Conservation (phyloP, 2,113 vertebrate genomes). For the Dasyurus viverrinus region DNA sequence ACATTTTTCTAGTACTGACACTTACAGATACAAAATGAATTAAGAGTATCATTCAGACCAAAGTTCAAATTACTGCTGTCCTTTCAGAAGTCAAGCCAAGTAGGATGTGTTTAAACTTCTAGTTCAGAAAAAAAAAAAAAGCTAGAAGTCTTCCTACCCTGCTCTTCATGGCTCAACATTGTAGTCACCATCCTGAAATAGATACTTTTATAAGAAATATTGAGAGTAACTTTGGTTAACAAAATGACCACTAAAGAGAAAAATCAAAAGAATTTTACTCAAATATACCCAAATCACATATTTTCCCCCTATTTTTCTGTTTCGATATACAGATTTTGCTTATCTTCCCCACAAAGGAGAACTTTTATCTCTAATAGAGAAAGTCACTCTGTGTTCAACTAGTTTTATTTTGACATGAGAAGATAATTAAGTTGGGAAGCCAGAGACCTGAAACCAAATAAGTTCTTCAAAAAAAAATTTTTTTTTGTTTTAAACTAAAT, state of each 20-base stretch:
- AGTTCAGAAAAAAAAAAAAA: too few species aligned
- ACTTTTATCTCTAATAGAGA: not conserved
- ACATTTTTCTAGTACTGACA: not conserved
- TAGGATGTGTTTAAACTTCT: not conserved
- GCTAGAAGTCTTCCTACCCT: not conserved
- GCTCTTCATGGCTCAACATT: not conserved
- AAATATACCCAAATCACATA: not conserved
- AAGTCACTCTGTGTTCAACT: not conserved
- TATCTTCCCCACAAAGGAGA: not conserved
- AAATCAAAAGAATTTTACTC: not conserved
- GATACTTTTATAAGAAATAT: not conserved
- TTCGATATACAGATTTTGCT: not conserved
- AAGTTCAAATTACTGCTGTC: slow-evolving; percentile 3
- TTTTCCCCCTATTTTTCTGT: not conserved
- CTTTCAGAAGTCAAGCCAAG: slow-evolving; percentile 10
- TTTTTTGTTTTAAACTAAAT: not conserved
- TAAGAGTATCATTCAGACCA: not conserved
- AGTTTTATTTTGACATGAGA: not conserved
- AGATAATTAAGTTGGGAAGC: not conserved
- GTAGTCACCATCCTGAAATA: not conserved
- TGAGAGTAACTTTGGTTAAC: not conserved
- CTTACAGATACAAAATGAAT: not conserved
- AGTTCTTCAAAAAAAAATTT: not conserved
- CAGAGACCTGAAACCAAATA: not conserved
- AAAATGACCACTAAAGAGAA: not conserved